Percentiles rank a stretch among this genome's conserved stretches.
These are phyloP conservation scores for Onychorhynchus coronatus DNA, from an alignment of 2,113 vertebrate species.

Conservation along the genomic window DNA sequence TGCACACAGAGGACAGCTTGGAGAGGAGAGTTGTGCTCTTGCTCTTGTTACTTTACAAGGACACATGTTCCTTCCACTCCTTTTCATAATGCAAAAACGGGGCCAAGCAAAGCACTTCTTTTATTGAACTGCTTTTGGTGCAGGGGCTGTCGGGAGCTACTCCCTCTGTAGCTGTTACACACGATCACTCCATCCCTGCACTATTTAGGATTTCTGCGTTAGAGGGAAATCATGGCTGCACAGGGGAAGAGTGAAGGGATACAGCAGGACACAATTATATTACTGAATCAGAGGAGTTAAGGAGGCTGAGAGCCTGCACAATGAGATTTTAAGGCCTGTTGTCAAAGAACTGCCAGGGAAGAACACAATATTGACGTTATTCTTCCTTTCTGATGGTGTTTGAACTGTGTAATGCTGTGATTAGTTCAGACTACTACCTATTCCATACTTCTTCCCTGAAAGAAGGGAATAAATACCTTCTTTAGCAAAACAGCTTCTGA, in stretches of 20 bases:
- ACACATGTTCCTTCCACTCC: rapidly evolving
- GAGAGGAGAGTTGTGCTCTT: not conserved
- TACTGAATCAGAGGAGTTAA: not conserved
- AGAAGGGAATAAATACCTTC: not conserved
- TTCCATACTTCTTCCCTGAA: not conserved
- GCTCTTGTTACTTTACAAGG: not conserved
- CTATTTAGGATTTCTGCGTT: not conserved
- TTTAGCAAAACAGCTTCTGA: not conserved
- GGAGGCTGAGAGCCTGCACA: not conserved
- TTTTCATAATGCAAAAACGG: not conserved
- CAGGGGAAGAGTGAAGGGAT: not conserved
- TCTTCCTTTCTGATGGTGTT: not conserved
- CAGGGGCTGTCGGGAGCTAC: not conserved
- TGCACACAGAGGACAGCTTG: not conserved
- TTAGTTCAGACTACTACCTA: not conserved
- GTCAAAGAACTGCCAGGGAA: not conserved
- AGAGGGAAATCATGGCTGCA: not conserved
- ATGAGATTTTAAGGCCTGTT: not conserved
- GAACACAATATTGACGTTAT: not conserved
- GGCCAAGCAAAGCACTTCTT: not conserved
- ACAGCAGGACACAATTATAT: not conserved
- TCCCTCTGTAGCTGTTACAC: not conserved
- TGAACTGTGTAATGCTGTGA: not conserved
- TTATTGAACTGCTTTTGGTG: not conserved
- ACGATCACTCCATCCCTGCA: rapidly evolving